A percentile compares a stretch with the other conserved stretches of the same genome.
Evolutionary conservation across 2,797 vertebrate genomes (phyloP).

Genomic region (Menidia menidia): DNA sequence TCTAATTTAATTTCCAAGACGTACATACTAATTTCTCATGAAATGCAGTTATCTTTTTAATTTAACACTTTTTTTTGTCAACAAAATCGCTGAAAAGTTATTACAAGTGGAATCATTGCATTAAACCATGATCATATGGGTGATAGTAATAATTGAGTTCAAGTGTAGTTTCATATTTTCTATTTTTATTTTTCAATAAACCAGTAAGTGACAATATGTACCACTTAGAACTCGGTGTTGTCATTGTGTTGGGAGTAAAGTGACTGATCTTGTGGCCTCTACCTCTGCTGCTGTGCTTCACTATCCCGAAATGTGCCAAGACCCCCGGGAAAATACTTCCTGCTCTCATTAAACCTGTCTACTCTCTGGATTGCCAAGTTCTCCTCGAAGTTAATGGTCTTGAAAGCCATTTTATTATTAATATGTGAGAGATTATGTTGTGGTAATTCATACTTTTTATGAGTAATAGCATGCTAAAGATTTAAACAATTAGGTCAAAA

Average conservation of each 20-base stretch:
- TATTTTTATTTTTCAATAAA: neutral
- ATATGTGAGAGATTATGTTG: neutral
- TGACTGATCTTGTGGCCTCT: constrained; percentile 94
- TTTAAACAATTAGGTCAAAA: neutral
- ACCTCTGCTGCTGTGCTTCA: constrained; percentile 87
- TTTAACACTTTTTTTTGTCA: neutral
- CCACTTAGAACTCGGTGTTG: neutral
- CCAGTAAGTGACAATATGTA: too few species aligned
- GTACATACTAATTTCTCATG: neutral
- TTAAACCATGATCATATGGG: neutral
- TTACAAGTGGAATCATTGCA: too few species aligned
- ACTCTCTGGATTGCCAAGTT: constrained; percentile 95
- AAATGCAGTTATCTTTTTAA: too few species aligned
- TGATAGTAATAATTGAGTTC: neutral
- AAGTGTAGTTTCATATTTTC: too few species aligned
- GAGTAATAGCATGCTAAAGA: neutral
- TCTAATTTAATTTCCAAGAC: neutral
- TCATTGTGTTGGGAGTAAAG: constrained; percentile 84
- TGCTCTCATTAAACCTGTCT: constrained; percentile 91
- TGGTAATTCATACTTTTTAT: neutral
- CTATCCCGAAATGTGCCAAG: constrained; percentile 92
- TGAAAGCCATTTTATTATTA: constrained; percentile 88
- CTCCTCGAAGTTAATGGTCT: constrained; percentile 94
- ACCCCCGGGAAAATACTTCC: constrained; percentile 92
- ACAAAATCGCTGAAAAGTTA: too few species aligned